Evolutionary conservation across 2,888 invertebrate genomes (phyloP), one percentile per base, ranked within the genome.

Genomic region (Ecdyonurus torrentis): DNA sequence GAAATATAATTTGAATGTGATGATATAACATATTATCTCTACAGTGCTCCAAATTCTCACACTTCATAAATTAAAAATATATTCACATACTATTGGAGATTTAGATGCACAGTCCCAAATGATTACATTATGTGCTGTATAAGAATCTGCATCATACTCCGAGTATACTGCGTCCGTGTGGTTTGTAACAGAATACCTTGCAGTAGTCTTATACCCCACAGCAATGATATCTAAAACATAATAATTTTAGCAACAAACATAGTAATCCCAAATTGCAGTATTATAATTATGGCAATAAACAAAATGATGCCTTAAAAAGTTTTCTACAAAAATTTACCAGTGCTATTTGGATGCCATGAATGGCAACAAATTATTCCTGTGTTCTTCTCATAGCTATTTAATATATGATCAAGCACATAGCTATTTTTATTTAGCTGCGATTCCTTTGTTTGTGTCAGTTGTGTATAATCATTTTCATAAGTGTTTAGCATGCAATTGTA

Each of bases 381-480:
- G 15, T 37, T 37, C 15, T 37, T 15, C 37, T 37, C 15, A 15
- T 37, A 37, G 37, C 62, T 64, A 64, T 61, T 63, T 62, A 64
- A 61, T 64, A 58, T 63, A 52, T 61, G 64, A 60, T 63, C 37
- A 37, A 37, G 7, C 15, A 37, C 37, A 37, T 37, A 37, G 5
- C 7, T 7, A 10, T 5, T 10, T n/a, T 15, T n/a, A 58, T 5
- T 58, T 7, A 20, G 58, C 58, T 58, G 20, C 5, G 58, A 58
- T 20, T 22, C 20, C 19, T 5, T 5, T 58, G 25, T 22, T 18
- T 50, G 50, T 50, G 22, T n/a, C n/a, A 24, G 20, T n/a, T 25
- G 5, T 50, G 61, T 10, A n/a, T 52, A 1, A 61, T 20, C 25
- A n/a, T 61, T 22, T 50, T 52, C 61, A n/a, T 25, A 20, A 18